Evolutionary conservation across 2,797 vertebrate species (phyloP).

Genomic region (Betta splendens): DNA sequence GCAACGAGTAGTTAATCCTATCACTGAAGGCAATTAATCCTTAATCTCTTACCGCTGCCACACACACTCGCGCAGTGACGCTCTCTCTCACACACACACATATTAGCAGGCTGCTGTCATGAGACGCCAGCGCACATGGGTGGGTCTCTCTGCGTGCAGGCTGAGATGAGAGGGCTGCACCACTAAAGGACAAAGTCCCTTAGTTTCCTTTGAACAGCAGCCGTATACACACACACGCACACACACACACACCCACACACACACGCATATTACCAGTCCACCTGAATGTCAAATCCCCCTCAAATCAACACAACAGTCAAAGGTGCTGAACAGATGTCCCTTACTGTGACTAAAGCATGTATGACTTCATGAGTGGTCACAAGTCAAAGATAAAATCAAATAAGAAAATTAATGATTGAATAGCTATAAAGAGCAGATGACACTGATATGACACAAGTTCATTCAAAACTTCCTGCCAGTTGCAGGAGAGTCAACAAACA

Average conservation of each 20-base stretch:
- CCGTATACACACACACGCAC: slow-evolving; percentile 9
- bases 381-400: background rate
- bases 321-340: slow-evolving; percentile 31
- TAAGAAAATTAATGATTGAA: background rate
- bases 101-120: slow-evolving; percentile 66
- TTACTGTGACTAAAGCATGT: slow-evolving; percentile 22
- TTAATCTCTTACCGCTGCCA: slow-evolving; percentile 64
- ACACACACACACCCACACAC: slow-evolving; percentile 15
- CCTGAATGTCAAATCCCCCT: slow-evolving; percentile 27
- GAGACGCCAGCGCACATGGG: slow-evolving; percentile 61
- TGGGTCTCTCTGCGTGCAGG: slow-evolving; percentile 48
- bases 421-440: slow-evolving; percentile 24
- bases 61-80: slow-evolving; percentile 17
- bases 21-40: slow-evolving; percentile 79
- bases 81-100: slow-evolving; percentile 35
- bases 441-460: slow-evolving; percentile 17
- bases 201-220: slow-evolving; percentile 36
- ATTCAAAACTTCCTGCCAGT: slow-evolving; percentile 40
- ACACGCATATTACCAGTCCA: slow-evolving; percentile 1
- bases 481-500: slow-evolving; percentile 13
- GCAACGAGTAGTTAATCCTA: slow-evolving; percentile 70
- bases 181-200: slow-evolving; percentile 68
- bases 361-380: slow-evolving; percentile 39
- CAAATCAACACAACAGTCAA: slow-evolving; percentile 39
- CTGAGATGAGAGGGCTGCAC: slow-evolving; percentile 57